Base-by-base conservation (phyloP, 1,140 invertebrate genomes). In the Holcopasites calliopsidis region DNA sequence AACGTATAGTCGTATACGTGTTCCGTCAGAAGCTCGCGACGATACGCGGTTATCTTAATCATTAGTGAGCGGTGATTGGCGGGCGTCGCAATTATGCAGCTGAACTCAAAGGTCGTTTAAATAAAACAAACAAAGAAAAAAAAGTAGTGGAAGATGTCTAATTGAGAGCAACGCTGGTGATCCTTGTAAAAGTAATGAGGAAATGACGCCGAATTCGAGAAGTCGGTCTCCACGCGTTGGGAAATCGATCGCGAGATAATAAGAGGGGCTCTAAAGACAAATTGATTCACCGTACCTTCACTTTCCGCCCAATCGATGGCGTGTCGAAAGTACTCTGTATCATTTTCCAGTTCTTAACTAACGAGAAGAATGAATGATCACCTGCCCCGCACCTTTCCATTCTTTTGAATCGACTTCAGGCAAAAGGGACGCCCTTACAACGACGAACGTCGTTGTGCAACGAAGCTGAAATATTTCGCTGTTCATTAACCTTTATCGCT, bases 401-500 rank as follows among this genome's bases (percentile, higher is more conserved):
- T 40, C 18, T 18, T 38, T 16, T 28, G 2, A 13, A 6, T 4
- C 16, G 40, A n/a, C 11, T n/a, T 26, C 16, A 28, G 10, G 10
- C 62, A 21, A 65, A 6, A 18, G 4, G 16, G 3, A 52, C 61
- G n/a, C 44, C 28, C 8, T 35, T 62, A 62, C n/a, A n/a, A 47
- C 13, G 40, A 44, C 40, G n/a, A 49, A 71, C 10, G 26, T 40
- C 47, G 47, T 72, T 72, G 33, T 42, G 58, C 58, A 71, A 71
- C 55, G n/a, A 23, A 72, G 47, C 21, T 62, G 69, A 72, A 72
- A 64, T 72, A 72, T 64, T 72, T 72, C 69, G 47, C 57, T 72
- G 58, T 72, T 26, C 69, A 62, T 72, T 72, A 72, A 64, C 69
- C 58, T 62, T 72, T 52, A 52, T 72, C 35, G 31, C 35, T 40